These are phyloP conservation scores for Diorhabda elongata DNA, from an alignment of 1,140 invertebrate species.

Conservation along the genomic window DNA sequence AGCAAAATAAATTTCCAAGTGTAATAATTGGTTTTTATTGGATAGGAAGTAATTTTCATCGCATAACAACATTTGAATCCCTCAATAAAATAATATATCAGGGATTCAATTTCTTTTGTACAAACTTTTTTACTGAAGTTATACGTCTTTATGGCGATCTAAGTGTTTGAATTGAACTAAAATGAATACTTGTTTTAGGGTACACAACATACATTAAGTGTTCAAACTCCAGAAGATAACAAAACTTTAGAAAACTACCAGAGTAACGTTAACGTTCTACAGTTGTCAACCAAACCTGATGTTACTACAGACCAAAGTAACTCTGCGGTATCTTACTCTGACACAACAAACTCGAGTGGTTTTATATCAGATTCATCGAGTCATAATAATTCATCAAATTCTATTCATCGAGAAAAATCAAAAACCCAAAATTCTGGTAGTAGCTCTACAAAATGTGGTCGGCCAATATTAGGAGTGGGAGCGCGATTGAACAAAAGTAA, in stretches of 20 bases:
- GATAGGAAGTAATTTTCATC: too few relatives aligned
- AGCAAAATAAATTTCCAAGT: too few relatives aligned
- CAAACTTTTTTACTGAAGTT: too few relatives aligned
- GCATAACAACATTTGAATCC: too few relatives aligned
- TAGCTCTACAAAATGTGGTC: constrained; percentile 27
- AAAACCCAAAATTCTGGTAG: background rate
- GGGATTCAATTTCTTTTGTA: too few relatives aligned
- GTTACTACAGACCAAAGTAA: background rate
- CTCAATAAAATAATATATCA: too few relatives aligned
- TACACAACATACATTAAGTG: constrained; percentile 27
- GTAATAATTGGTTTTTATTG: too few relatives aligned
- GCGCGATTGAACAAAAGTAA: constrained; percentile 28
- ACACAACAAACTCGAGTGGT: constrained; percentile 7
- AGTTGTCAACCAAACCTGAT: constrained; percentile 29
- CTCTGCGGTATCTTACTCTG: background rate
- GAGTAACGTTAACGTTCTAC: constrained; percentile 38
- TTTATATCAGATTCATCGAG: constrained; percentile 18
- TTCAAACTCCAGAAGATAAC: constrained; percentile 32
- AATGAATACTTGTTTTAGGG: constrained; percentile 24
- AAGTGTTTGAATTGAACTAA: too few relatives aligned
- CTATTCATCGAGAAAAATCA: background rate
- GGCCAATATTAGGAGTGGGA: constrained; percentile 38
- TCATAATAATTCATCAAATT: constrained; percentile 3
- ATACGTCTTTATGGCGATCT: too few relatives aligned
- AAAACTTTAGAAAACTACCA: constrained; percentile 36